Conservation (phyloP, 2,888 invertebrate species). For the Trypoxylon attenuatum region DNA sequence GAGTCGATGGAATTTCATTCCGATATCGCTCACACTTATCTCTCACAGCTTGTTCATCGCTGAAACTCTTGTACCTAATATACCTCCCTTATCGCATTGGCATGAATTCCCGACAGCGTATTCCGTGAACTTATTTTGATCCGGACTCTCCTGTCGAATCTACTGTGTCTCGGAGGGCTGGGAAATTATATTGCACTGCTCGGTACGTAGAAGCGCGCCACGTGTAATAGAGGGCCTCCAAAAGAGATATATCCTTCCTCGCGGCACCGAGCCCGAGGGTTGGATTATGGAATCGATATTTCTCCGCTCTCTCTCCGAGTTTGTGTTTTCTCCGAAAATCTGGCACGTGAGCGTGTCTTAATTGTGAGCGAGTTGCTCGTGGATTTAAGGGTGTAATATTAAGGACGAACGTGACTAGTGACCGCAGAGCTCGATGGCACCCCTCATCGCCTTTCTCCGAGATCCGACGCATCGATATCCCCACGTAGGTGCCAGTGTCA, state of each 20-base stretch:
- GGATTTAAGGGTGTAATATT: slow-evolving; percentile 69
- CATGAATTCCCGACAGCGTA: too few relatives aligned
- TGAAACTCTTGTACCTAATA: too few relatives aligned
- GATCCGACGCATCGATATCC: slow-evolving; percentile 73
- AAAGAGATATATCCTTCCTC: background rate
- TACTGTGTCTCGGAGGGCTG: background rate
- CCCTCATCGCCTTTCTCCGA: slow-evolving; percentile 55
- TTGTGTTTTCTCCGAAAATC: slow-evolving; percentile 38
- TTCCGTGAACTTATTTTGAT: background rate
- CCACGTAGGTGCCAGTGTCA: slow-evolving; percentile 74
- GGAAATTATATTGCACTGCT: too few relatives aligned
- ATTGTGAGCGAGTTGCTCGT: slow-evolving; percentile 49
- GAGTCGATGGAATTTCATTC: background rate
- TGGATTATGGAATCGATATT: slow-evolving; percentile 38
- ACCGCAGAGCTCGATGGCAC: slow-evolving; percentile 68
- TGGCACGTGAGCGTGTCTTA: slow-evolving; percentile 52
- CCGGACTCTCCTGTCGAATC: background rate
- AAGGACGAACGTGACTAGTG: slow-evolving; percentile 75
- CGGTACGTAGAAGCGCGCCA: too few relatives aligned
- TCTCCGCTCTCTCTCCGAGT: slow-evolving; percentile 18
- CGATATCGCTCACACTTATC: background rate
- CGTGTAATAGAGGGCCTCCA: too few relatives aligned
- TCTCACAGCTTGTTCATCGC: background rate
- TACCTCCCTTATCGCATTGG: background rate
- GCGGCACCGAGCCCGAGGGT: slow-evolving; percentile 1